Conservation (phyloP, 2,797 vertebrate genomes). For the Hemitrygon akajei region DNA sequence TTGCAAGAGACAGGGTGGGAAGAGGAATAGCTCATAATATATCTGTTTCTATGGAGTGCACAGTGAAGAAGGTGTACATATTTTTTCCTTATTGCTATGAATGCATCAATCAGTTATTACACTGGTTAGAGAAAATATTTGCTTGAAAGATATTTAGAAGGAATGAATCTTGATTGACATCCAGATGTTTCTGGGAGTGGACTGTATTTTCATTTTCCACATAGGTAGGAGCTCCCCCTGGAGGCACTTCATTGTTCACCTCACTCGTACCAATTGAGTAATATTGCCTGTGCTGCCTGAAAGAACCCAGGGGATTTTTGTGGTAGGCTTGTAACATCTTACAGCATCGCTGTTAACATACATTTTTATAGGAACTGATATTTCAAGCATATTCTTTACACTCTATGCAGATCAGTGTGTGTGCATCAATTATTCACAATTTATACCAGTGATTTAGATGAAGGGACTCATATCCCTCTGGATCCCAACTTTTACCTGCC, state of each 20-base stretch:
- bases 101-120: background rate
- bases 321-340: background rate
- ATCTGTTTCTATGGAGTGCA: background rate
- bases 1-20: too few relatives aligned
- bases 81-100: background rate
- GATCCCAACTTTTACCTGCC: too few relatives aligned
- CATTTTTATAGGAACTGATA: background rate
- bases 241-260: background rate
- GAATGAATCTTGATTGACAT: background rate
- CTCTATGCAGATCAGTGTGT: too few relatives aligned
- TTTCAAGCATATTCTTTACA: background rate
- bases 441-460: too few relatives aligned
- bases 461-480: too few relatives aligned
- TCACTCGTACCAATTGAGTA: background rate
- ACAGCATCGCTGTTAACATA: background rate
- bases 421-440: too few relatives aligned
- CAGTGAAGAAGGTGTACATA: too few relatives aligned
- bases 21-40: background rate
- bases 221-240: constrained; percentile 5
- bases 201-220: background rate
- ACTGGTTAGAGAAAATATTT: background rate
- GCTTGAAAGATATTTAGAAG: background rate
- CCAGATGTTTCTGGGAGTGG: background rate
- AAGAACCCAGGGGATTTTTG: background rate
- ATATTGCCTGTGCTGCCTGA: background rate